Evolutionary conservation across 1,140 invertebrate genomes (phyloP).

Genomic region (Brachionus rubens): DNA sequence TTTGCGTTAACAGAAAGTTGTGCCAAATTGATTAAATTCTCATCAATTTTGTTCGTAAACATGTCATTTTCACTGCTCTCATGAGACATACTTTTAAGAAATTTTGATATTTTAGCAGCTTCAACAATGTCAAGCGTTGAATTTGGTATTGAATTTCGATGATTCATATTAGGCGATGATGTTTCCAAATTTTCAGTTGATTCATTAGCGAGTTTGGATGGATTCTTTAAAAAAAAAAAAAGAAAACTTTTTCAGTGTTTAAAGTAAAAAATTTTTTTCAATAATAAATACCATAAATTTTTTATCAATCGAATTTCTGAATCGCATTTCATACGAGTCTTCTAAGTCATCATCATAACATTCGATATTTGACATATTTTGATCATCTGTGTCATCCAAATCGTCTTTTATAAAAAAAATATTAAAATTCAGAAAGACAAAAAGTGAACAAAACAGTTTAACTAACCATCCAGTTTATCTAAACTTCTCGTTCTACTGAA

Average conservation of each 20-base stretch:
- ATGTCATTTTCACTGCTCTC: background rate
- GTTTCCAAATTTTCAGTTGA: background rate
- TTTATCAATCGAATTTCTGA: background rate
- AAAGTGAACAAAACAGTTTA: too few relatives aligned
- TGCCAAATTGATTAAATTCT: background rate
- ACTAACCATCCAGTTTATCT: conserved; percentile 7
- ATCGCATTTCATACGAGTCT: background rate
- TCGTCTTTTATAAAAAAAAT: background rate
- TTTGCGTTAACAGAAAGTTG: background rate
- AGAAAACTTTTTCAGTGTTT: too few relatives aligned
- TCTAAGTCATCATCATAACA: background rate
- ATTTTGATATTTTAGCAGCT: background rate
- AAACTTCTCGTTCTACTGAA: background rate
- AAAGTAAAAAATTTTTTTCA: background rate
- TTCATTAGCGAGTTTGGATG: background rate
- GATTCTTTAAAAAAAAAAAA: background rate
- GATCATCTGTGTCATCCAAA: background rate
- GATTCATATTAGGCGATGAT: background rate
- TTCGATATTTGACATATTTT: conserved; percentile 18
- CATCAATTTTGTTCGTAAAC: background rate
- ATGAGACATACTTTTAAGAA: background rate
- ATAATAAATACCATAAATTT: background rate
- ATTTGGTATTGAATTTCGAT: background rate
- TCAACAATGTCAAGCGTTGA: background rate
- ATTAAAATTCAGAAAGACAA: too few relatives aligned